Evolutionary conservation across 2,113 vertebrate genomes (phyloP), one percentile per base, ranked within the genome.

Genomic region (Zapus hudsonius): DNA sequence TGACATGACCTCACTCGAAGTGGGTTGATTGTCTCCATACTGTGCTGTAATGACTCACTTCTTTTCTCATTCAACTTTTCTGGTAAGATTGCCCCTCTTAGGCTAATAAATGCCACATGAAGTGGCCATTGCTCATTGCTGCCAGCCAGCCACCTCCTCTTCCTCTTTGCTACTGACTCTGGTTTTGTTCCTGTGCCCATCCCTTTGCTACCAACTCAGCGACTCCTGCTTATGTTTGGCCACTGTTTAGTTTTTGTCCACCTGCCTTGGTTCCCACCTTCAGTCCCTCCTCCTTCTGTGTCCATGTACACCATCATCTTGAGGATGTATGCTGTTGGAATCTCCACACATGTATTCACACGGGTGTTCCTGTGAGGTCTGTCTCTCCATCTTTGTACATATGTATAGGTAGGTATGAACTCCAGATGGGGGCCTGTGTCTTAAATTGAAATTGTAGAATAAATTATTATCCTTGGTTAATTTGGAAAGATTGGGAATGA

Each of bases 61-160:
- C 40, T 92, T 90, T 70, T 79, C 12, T 55, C 33, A 36, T 52
- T 38, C 11, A 20, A n/a, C 9, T 29, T 90, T 40, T 70, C 59
- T 33, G 23, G 55, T 10, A 59, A 20, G 6, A 3, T 13, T 3
- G 0, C 1, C 10, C 19, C 5, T 6, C 3, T 44, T 15, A 59
- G 16, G 5, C 72, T 81, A 52, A 47, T 66, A 42, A 38, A 7
- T 67, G 33, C 29, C 7, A 13, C 1, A 1, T 23, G 27, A 67
- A 2, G 22, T 11, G 61, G 38, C 55, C 9, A 10, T 42, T 63
- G 67, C 44, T 12, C 0, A 15, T 19, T 33, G 31, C 38, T 38
- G 27, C 10, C 44, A 31, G 11, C 25, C 20, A 31, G 40, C 22
- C 25, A 1, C 55, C 31, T 74, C 17, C 27, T 66, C 29, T 40